These are phyloP conservation scores for Acrocyrtus sp. DNA, from an alignment of 2,888 invertebrate species.

Conservation along the genomic window DNA sequence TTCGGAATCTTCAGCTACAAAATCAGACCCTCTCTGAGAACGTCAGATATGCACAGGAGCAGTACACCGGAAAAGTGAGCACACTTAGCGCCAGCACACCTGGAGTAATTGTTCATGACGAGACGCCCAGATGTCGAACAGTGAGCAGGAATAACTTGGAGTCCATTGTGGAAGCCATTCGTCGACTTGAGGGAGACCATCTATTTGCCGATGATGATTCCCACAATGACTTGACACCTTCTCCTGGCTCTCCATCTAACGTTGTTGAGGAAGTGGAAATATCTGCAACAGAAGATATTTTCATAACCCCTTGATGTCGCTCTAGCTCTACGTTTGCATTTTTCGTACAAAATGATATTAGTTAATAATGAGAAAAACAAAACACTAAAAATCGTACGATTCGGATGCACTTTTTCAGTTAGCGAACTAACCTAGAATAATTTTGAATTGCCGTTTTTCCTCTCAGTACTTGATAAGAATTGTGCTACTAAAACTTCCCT, in stretches of 20 bases:
- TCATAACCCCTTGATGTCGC: conserved; percentile 29
- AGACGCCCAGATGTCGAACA: conserved; percentile 29
- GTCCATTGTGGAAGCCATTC: conserved; percentile 43
- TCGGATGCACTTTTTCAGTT: too few relatives aligned
- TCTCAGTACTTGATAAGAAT: too few relatives aligned
- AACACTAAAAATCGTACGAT: too few relatives aligned
- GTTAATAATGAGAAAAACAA: too few relatives aligned
- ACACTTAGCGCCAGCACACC: conserved; percentile 19
- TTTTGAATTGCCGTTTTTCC: too few relatives aligned
- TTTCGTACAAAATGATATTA: conserved; percentile 42
- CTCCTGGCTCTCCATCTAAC: conserved; percentile 28
- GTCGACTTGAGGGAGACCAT: conserved; percentile 36
- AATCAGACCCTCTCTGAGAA: conserved; percentile 34
- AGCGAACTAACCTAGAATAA: too few relatives aligned
- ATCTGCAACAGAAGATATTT: conserved; percentile 29
- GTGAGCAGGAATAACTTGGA: conserved; percentile 36
- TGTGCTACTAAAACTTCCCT: too few relatives aligned
- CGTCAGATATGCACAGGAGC: conserved; percentile 34
- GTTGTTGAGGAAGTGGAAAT: conserved; percentile 33
- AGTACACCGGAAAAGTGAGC: conserved; percentile 28
- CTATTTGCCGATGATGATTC: conserved; percentile 33
- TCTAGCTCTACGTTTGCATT: conserved; percentile 12
- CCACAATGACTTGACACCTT: conserved; percentile 19
- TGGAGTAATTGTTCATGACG: conserved; percentile 36
- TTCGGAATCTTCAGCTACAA: conserved; percentile 32